A percentile compares a stretch with the other conserved stretches of the same genome.
Conservation (phyloP, 2,888 invertebrate species). For the Drosophila greeni region DNA sequence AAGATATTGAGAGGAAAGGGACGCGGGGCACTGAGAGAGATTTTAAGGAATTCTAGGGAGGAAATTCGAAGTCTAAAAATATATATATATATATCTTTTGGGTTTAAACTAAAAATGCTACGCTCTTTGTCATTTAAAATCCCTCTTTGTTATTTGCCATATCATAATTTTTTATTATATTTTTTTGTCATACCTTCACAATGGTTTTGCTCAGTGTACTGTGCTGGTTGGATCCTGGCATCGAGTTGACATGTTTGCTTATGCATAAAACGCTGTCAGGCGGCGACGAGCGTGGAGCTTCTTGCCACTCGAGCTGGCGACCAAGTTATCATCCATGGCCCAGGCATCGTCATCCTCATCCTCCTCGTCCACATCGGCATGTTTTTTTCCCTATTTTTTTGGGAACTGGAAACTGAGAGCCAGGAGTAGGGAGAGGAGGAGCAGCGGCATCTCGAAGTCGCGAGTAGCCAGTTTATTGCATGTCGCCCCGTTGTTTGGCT, state of each 20-base stretch:
- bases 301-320: conserved; percentile 55
- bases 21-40: neutral
- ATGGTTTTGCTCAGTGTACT: neutral
- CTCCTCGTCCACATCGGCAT: conserved; percentile 13
- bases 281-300: conserved; percentile 28
- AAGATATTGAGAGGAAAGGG: neutral
- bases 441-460: conserved; percentile 25
- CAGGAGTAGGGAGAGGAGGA: neutral
- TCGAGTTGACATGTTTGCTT: conserved; percentile 71
- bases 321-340: conserved; percentile 61
- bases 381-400: neutral
- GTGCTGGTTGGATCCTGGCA: conserved; percentile 37
- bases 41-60: too few species aligned
- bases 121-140: neutral
- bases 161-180: neutral
- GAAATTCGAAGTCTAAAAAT: neutral
- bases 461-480: conserved; percentile 63
- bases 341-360: conserved; percentile 47
- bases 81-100: neutral
- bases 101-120: neutral
- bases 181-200: too few species aligned
- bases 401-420: conserved; percentile 8
- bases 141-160: neutral
- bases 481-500: conserved; percentile 67
- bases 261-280: conserved; percentile 65